A percentile compares a stretch with the other conserved stretches of the same genome.
Evolutionary conservation across 2,797 vertebrate genomes (phyloP).

Genomic region (Lepus oiostolus): DNA sequence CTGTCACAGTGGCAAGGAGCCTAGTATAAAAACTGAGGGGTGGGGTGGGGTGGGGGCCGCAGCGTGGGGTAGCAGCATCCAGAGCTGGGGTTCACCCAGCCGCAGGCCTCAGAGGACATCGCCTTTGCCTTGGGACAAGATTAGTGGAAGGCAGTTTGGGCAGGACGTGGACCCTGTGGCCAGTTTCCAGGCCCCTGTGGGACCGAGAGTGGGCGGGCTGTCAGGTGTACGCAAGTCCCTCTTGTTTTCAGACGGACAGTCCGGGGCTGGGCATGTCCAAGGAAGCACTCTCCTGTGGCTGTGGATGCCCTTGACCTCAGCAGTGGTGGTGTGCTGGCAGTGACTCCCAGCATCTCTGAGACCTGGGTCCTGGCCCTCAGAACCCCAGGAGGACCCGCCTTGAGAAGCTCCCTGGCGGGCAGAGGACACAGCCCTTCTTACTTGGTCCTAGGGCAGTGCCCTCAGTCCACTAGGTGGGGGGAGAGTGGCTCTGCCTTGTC

Average conservation of each 20-base stretch:
- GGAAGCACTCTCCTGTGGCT: conserved; percentile 4
- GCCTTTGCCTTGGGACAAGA: conserved; percentile 17
- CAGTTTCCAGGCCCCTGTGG: neutral
- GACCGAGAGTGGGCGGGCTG: neutral
- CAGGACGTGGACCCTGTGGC: neutral
- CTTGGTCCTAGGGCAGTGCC: neutral
- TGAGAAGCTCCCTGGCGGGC: neutral
- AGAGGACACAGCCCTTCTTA: neutral
- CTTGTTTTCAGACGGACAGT: neutral
- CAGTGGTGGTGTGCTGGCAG: neutral
- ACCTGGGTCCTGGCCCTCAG: neutral
- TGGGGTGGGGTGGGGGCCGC: neutral
- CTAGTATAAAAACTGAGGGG: conserved; percentile 62
- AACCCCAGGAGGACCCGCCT: neutral
- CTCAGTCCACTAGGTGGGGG: neutral
- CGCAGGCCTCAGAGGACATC: conserved; percentile 35
- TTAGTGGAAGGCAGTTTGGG: neutral
- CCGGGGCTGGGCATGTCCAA: neutral
- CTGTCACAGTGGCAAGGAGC: conserved; percentile 72
- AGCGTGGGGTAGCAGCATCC: conserved; percentile 77
- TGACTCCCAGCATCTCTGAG: conserved; percentile 19
- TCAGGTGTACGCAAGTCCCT: neutral
- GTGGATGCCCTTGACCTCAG: conserved; percentile 53
- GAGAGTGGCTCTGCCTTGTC: neutral
- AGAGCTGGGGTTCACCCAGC: conserved; percentile 45